These are phyloP conservation scores for Dendrolimus houi DNA, from an alignment of 2,888 invertebrate species.

Conservation along the genomic window DNA sequence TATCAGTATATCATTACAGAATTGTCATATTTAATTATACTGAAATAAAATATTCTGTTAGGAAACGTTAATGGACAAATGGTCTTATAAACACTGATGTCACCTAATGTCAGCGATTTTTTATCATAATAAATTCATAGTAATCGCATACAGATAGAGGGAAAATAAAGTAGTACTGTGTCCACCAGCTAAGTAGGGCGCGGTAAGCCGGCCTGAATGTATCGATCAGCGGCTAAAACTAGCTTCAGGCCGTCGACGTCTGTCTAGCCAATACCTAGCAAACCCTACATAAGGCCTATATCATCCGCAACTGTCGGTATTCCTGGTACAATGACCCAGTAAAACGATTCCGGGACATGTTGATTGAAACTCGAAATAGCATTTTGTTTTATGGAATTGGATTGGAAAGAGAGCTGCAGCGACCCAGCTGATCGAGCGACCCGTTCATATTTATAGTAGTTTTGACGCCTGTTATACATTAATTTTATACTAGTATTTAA, in stretches of 20 bases:
- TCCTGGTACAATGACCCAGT: slow-evolving; percentile 61
- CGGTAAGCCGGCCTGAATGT: slow-evolving; percentile 44
- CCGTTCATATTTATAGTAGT: not conserved
- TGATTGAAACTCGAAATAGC: slow-evolving; percentile 50
- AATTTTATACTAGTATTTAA: no score
- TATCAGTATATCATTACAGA: no score
- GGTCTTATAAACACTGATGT: slow-evolving; percentile 12
- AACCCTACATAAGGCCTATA: slow-evolving; percentile 41
- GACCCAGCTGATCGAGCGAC: not conserved
- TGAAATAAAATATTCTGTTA: no score
- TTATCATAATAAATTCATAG: slow-evolving; percentile 30
- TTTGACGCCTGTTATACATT: no score
- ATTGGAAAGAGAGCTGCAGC: slow-evolving; percentile 25
- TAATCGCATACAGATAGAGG: slow-evolving; percentile 37
- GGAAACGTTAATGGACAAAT: no score
- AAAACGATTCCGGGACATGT: slow-evolving; percentile 45
- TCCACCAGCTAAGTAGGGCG: slow-evolving; percentile 54
- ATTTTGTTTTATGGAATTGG: slow-evolving; percentile 39
- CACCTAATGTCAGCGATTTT: slow-evolving; percentile 13
- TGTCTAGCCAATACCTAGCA: slow-evolving; percentile 52
- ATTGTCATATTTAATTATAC: no score
- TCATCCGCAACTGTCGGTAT: slow-evolving; percentile 41
- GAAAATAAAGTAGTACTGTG: slow-evolving; percentile 48
- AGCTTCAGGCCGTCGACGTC: slow-evolving; percentile 40
- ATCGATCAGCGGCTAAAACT: slow-evolving; percentile 69